Conservation (phyloP, 2,888 invertebrate species). For the Hartigia nigra region DNA sequence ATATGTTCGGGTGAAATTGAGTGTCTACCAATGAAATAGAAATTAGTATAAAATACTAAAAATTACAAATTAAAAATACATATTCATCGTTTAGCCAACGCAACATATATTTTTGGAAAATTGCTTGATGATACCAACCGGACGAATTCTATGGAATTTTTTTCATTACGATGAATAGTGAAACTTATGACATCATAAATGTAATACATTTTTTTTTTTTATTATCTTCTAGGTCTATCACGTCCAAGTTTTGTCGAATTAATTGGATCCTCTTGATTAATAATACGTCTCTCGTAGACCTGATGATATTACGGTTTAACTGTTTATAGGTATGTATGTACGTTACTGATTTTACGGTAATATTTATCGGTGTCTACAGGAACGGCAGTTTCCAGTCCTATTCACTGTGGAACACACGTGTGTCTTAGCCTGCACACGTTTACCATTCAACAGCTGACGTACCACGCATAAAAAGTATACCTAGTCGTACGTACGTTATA, state of each 20-base stretch:
- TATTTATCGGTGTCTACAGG: not conserved
- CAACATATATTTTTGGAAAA: not conserved
- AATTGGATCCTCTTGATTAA: not conserved
- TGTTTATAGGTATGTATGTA: not conserved
- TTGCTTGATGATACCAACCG: not conserved
- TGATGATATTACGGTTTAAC: not conserved
- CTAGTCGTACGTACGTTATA: not conserved
- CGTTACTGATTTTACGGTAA: not conserved
- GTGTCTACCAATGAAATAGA: not conserved
- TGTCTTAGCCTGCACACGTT: constrained; percentile 10
- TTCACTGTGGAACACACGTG: constrained; percentile 17
- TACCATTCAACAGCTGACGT: constrained; percentile 25
- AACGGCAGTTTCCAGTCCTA: constrained; percentile 7
- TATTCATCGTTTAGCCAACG: not conserved
- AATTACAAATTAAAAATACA: not conserved
- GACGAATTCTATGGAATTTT: not conserved
- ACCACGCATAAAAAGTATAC: constrained; percentile 10
- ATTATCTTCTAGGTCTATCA: not conserved
- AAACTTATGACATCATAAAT: not conserved
- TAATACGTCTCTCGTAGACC: not conserved
- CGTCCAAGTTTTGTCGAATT: no score
- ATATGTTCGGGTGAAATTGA: not conserved
- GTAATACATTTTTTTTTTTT: not conserved
- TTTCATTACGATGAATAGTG: not conserved
- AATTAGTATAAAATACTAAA: not conserved